phyloP scores from a whole-genome alignment of 2,113 vertebrate species.

The Solenodon paradoxus region DNA sequence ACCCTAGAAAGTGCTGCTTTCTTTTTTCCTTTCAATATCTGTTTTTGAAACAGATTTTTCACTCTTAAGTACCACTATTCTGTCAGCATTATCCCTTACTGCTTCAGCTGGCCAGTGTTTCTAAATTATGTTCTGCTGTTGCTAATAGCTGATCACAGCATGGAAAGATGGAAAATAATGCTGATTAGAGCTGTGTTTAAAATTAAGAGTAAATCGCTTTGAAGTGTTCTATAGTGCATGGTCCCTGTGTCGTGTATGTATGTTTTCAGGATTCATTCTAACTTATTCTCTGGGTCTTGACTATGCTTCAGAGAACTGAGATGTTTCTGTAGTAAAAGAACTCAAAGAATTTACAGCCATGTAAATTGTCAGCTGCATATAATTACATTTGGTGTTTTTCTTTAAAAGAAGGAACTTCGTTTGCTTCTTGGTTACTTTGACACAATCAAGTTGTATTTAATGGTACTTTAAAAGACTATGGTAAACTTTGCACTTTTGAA shows the following conservation, averaged over 20 bases:
- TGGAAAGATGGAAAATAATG: not conserved
- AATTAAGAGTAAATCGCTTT: not conserved
- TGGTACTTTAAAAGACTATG: conserved; percentile 3
- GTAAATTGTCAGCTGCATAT: no score
- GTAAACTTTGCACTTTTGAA: not conserved
- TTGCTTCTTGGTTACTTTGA: not conserved
- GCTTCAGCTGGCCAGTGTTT: not conserved
- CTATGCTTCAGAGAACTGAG: not conserved
- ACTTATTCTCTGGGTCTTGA: not conserved
- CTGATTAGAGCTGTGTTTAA: not conserved
- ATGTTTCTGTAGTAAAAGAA: not conserved
- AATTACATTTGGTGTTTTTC: no score
- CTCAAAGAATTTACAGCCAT: no score
- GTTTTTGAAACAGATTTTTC: not conserved
- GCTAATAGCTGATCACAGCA: not conserved
- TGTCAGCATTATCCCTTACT: not conserved
- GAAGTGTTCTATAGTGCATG: not conserved
- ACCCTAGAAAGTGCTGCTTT: not conserved
- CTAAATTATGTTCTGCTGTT: not conserved
- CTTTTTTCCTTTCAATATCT: not conserved
- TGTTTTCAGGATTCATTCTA: not conserved
- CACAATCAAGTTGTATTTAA: not conserved
- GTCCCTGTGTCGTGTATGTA: not conserved
- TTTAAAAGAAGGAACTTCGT: no score
- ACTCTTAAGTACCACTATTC: not conserved